Percentiles rank a stretch among this genome's conserved stretches.
Conservation (phyloP, 2,797 vertebrate species). For the Ctenochaetus hawaiiensis region DNA sequence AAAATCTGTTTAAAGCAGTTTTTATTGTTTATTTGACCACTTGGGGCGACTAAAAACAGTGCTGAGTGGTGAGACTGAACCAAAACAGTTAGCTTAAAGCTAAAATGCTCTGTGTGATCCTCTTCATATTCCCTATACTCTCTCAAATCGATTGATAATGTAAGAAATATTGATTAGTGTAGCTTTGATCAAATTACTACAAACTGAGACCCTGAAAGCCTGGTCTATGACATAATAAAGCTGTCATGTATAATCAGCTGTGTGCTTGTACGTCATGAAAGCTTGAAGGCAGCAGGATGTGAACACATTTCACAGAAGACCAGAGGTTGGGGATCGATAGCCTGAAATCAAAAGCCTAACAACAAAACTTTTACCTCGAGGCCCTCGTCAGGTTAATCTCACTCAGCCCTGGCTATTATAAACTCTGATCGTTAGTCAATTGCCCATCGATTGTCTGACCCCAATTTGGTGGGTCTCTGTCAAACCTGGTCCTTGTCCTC, state of each 20-base stretch:
- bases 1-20: background rate
- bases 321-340: background rate
- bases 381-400: background rate
- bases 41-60: background rate
- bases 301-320: background rate
- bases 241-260: background rate
- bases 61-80: background rate
- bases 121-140: background rate
- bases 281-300: background rate
- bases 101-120: too few species aligned
- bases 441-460: conserved; percentile 7
- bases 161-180: background rate
- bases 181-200: background rate
- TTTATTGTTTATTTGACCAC: background rate
- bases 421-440: background rate
- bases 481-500: conserved; percentile 19
- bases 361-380: background rate
- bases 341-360: background rate
- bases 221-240: background rate
- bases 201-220: background rate
- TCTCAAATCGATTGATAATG: background rate
- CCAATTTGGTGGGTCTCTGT: conserved; percentile 2
- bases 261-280: background rate
- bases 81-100: background rate
- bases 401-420: background rate